Evolutionary conservation across 1,140 invertebrate genomes (phyloP).

Genomic region (Propsilocerus akamusi): DNA sequence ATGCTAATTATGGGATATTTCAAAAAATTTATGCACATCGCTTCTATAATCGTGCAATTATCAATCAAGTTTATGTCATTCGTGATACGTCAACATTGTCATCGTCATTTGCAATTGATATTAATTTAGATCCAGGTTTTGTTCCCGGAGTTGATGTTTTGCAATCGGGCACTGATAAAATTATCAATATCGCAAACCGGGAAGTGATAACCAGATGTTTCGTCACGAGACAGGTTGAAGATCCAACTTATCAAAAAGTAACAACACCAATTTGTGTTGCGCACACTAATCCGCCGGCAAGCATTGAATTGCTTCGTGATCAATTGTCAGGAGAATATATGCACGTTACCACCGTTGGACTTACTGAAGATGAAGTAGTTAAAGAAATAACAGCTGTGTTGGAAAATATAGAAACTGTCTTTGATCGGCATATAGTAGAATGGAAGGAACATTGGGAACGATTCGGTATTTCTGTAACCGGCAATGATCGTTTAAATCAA

Average conservation of each 20-base stretch:
- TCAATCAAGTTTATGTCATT: conserved; percentile 26
- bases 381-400: neutral
- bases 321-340: conserved; percentile 6
- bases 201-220: neutral
- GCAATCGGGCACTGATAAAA: neutral
- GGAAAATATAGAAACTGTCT: neutral
- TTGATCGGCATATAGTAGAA: neutral
- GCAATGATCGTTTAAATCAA: neutral
- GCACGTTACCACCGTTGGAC: neutral
- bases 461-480: neutral
- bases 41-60: conserved; percentile 26
- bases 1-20: conserved; percentile 19
- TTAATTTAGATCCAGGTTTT: neutral
- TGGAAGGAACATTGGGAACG: neutral
- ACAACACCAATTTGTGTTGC: conserved; percentile 24
- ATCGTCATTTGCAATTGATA: neutral
- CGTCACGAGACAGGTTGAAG: conserved; percentile 3
- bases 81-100: neutral
- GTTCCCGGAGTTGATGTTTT: neutral
- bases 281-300: conserved; percentile 27
- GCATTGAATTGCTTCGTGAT: conserved; percentile 24
- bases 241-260: conserved; percentile 24
- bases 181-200: neutral
- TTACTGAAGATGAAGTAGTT: neutral
- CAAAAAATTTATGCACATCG: conserved; percentile 28